Evolutionary conservation across 64 coral and sea anemone species (phyloP), one percentile per base, ranked within the genome.

Genomic region (Cladopsammia gracilis): DNA sequence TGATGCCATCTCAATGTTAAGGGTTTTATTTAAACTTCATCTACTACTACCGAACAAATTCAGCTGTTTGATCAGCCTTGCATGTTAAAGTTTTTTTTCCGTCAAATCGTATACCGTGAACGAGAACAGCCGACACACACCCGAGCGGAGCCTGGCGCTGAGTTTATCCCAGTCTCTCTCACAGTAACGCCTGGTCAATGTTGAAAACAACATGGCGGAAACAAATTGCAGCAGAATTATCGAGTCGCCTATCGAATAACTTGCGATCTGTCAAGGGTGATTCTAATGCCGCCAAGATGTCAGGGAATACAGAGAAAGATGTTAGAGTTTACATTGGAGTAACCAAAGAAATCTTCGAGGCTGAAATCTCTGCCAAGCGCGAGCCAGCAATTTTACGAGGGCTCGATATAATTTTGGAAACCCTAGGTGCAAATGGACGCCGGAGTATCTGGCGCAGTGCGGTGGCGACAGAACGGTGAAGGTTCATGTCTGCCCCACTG

Each of bases 401-500:
- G 9, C 70, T 97, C 26, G 92, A 91, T 15, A 62, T n/a, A n/a
- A n/a, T n/a, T n/a, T 97, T 54, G 96, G 96, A 10, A 83, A 71
- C 25, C 92, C 96, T 19, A 16, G 90, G 2, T 44, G 52, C 18
- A 97, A 94, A 49, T 97, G 96, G 96, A 90, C 73, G 42, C 82
- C 96, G 0, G 70, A 97, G 11, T 97, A 97, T 91, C n/a, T 97
- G n/a, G 73, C 96, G 22, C 65, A 86, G 25, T 25, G 62, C 59
- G 92, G 67, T 34, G 88, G 74, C 3, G 88, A 94, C 4, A 94
- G 58, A 24, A 23, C 76, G 22, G 92, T 97, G 0, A 97, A 94
- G 71, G 82, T 97, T 75, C 96, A 97, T 34, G 96, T 97, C 4
- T 91, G 96, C 84, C 49, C 81, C 6, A 84, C 91, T 51, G 61